Conservation (phyloP, 2,888 invertebrate species). For the Andrena praecox region DNA sequence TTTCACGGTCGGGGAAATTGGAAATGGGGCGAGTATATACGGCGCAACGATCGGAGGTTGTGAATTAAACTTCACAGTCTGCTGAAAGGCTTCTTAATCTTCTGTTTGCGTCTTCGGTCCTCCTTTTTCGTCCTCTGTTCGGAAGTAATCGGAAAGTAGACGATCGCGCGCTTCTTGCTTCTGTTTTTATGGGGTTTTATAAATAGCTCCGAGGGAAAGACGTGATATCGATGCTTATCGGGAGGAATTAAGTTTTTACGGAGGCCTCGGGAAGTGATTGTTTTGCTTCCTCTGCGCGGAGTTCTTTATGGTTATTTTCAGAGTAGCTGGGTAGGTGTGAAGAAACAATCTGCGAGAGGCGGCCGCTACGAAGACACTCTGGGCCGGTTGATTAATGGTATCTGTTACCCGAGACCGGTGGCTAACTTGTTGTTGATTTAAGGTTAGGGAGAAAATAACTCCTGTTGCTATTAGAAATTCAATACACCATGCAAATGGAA, state of each 20-base stretch:
- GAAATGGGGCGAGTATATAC: neutral
- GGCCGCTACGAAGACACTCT: neutral
- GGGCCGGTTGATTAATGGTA: neutral
- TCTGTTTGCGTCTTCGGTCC: neutral
- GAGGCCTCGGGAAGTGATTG: neutral
- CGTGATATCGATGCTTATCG: conserved; percentile 1
- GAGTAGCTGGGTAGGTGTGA: neutral
- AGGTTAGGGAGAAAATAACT: neutral
- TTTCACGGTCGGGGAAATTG: neutral
- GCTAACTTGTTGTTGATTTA: neutral
- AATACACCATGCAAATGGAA: too few relatives aligned
- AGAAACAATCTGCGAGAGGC: neutral
- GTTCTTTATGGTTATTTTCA: neutral
- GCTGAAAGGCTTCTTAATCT: neutral
- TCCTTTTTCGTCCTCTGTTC: neutral
- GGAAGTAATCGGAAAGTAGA: neutral
- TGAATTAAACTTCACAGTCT: conserved; percentile 10
- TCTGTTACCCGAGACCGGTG: neutral
- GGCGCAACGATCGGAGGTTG: neutral
- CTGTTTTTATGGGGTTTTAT: neutral
- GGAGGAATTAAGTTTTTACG: neutral
- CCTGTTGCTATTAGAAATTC: too few relatives aligned
- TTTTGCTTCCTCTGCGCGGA: neutral
- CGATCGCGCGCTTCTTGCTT: neutral
- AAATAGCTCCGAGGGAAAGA: neutral